A percentile compares a stretch with the other conserved stretches of the same genome.
phyloP scores from a whole-genome alignment of 2,888 invertebrate genomes.

The Augochlorella aurata region DNA sequence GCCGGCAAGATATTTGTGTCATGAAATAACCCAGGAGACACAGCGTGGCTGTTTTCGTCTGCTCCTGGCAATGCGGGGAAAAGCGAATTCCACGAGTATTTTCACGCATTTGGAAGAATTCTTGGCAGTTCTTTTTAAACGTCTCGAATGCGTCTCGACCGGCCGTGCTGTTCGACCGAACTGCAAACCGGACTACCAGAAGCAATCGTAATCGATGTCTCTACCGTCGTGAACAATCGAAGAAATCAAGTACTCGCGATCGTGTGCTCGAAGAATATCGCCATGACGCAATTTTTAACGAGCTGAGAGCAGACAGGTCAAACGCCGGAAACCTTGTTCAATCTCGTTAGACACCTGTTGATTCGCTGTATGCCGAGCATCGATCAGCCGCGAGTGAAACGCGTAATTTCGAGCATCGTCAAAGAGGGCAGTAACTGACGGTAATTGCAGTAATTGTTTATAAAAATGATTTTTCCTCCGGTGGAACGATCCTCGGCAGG shows the following conservation, averaged over 20 bases:
- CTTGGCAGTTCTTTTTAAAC: slow-evolving; percentile 10
- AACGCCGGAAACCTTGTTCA: background rate
- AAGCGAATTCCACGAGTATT: slow-evolving; percentile 60
- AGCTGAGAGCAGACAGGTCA: background rate
- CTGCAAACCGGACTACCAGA: background rate
- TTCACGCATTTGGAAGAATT: slow-evolving; percentile 46
- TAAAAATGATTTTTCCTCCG: background rate
- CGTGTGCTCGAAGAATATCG: background rate
- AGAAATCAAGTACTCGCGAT: background rate
- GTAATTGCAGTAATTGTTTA: background rate
- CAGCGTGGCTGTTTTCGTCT: slow-evolving; percentile 66
- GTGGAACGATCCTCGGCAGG: background rate
- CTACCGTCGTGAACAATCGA: background rate
- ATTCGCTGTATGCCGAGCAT: slow-evolving; percentile 12
- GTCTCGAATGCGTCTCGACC: background rate
- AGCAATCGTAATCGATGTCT: background rate
- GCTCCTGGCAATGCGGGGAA: slow-evolving; percentile 63
- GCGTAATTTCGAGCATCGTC: background rate
- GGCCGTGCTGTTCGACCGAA: background rate
- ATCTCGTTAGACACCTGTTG: slow-evolving; percentile 57
- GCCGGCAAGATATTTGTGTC: slow-evolving; percentile 77
- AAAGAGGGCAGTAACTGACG: background rate
- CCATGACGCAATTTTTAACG: background rate
- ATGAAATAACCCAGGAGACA: slow-evolving; percentile 71
- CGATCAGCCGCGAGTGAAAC: slow-evolving; percentile 7